Base-by-base conservation (phyloP, 1,140 invertebrate species). In the Halyomorpha halys region DNA sequence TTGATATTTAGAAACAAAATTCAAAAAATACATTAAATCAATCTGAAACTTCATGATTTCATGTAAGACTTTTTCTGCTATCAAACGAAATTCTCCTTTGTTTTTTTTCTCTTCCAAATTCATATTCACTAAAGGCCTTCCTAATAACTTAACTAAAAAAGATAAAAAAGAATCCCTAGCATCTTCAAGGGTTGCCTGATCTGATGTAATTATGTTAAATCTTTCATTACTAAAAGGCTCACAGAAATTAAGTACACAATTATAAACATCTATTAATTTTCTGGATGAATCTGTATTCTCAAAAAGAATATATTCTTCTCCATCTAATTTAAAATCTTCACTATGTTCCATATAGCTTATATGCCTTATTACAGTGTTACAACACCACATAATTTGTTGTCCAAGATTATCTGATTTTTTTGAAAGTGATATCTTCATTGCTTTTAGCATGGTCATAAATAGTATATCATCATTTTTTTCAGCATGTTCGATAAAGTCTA, bases 71-170 rank as follows among this genome's bases (percentile, higher is more conserved):
- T 18, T 23, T 51, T 62, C 61, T 51, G 39, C 39, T 27, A 39
- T 11, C 15, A 62, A n/a, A 16, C 61, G 9, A 51, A 27, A 62
- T 19, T 27, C 30, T 30, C 30, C 27, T 30, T 49, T 49, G 51
- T 11, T 15, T 62, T 44, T 45, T 62, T 53, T 39, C 3, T 18
- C 16, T 13, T 53, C 61, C n/a, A 62, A 39, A 21, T 62, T 39
- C 49, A 62, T 62, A 51, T 51, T 51, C 3, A 39, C 61, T 16
- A 62, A 21, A 23, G 61, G 61, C 18, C 34, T 51, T 25, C 61
- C 61, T 30, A 62, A 53, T 62, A 62, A 51, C 27, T 62, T 62
- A 5, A 62, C 15, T 14, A 62, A 47, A 39, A 49, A 62, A 6
- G 23, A 27, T 18, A 62, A 14, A 51, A 62, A 8, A 16, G 21